Evolutionary conservation across 2,113 vertebrate species (phyloP), one percentile per base, ranked within the genome.

Genomic region (Poeciliopsis retropinna): DNA sequence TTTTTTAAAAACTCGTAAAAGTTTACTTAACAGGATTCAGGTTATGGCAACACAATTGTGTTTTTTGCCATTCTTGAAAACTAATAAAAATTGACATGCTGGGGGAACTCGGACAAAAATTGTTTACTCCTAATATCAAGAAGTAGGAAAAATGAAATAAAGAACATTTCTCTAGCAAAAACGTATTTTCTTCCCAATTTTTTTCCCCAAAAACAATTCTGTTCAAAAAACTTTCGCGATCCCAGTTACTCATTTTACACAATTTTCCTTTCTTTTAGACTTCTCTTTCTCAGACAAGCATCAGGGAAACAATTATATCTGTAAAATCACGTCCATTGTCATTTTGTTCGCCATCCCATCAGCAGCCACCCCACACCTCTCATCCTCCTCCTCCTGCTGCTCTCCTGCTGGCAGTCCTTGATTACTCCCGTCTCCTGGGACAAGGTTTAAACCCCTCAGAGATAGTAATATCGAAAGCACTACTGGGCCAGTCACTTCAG

Each of bases 401-500:
- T 70, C 84, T 75, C 64, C 75, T 67, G 85, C 88, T 91, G 83
- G 85, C 89, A 90, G 90, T 76, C 72, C 87, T 87, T 94, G 92
- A 93, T 95, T 94, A 93, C 90, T 72, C 81, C 78, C 2, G 79
- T 92, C 90, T 88, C 91, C 75, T 75, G 70, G 79, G 87, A 86
- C 88, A 89, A 79, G 85, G 87, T 85, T 83, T 87, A 73, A 90
- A 85, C 89, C 88, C 90, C 89, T 89, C 84, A 73, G 91, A 94
- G 90, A 93, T 89, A 86, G 90, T 88, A 82, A 86, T 80, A 89
- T 87, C 60, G 76, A 91, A 92, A 92, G 91, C 77, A 94, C 89
- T 87, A 91, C 80, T 87, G 83, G 63, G 81, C 88, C 7, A 94
- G 94, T 96, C 95, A 95, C 85, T 94, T 87, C 85, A 90, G 94